Conservation (phyloP, 2,888 invertebrate species). For the Cloeon dipterum region DNA sequence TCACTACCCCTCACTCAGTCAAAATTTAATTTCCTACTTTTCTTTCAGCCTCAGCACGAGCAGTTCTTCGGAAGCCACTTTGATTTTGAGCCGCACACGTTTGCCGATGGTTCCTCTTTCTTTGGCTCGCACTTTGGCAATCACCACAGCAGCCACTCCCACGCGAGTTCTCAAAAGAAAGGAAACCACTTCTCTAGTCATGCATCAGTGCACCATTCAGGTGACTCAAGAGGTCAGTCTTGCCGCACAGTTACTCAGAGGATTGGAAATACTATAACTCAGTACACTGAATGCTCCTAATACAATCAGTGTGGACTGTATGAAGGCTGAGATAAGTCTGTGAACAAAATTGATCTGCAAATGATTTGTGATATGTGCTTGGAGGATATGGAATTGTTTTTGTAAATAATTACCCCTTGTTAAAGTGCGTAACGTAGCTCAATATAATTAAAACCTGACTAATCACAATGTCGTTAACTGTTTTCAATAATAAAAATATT, state of each 20-base stretch:
- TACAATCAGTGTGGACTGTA: no score
- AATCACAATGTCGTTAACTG: no score
- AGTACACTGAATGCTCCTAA: slow-evolving; percentile 15
- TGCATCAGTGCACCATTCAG: slow-evolving; percentile 3
- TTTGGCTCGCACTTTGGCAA: slow-evolving; percentile 10
- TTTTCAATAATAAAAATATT: no score
- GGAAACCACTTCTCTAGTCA: slow-evolving; percentile 14
- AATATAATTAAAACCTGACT: no score
- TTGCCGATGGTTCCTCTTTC: slow-evolving; percentile 8
- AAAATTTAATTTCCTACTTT: neutral
- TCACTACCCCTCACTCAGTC: neutral
- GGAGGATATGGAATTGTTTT: no score
- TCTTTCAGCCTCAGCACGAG: neutral
- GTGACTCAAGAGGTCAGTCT: slow-evolving; percentile 6
- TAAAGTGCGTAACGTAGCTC: no score
- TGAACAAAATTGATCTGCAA: no score
- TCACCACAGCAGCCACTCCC: slow-evolving; percentile 9
- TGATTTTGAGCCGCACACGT: slow-evolving; percentile 5
- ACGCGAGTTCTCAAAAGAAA: slow-evolving; percentile 13
- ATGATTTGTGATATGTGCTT: no score
- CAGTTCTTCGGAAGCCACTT: neutral
- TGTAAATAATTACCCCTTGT: no score
- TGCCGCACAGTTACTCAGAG: slow-evolving; percentile 15
- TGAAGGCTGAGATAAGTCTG: no score
- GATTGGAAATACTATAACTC: slow-evolving; percentile 15